A percentile compares a stretch with the other conserved stretches of the same genome.
Conservation (phyloP, 2,888 invertebrate species). For the Abrostola triplasia region DNA sequence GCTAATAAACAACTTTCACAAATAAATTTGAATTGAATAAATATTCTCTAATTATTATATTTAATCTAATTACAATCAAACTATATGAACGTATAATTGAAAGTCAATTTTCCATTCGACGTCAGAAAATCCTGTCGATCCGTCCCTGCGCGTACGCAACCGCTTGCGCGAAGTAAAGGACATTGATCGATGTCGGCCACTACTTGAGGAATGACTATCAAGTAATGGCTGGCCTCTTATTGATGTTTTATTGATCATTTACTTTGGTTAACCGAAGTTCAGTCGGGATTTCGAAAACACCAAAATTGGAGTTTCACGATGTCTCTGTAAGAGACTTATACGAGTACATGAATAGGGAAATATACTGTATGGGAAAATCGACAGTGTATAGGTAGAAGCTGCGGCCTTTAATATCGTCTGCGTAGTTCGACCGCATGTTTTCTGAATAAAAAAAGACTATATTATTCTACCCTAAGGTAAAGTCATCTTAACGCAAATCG, state of each 20-base stretch:
- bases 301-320: conserved; percentile 31
- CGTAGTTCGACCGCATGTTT: no score
- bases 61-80: no score
- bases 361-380: no score
- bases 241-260: conserved; percentile 47
- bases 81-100: neutral
- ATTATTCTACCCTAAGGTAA: no score
- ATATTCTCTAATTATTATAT: no score
- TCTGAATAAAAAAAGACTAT: no score
- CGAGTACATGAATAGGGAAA: neutral
- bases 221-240: conserved; percentile 59
- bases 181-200: conserved; percentile 63
- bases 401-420: no score
- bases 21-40: no score
- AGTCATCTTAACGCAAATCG: no score
- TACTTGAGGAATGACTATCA: conserved; percentile 57
- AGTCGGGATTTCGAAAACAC: conserved; percentile 19
- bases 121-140: conserved; percentile 12
- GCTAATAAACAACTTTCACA: no score
- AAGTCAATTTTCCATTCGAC: neutral
- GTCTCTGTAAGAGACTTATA: conserved; percentile 1
- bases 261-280: conserved; percentile 19
- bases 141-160: conserved; percentile 36
- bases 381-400: no score
- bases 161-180: conserved; percentile 53